Percentiles rank a stretch among this genome's conserved stretches.
Evolutionary conservation across 2,113 vertebrate genomes (phyloP).

Genomic region (Tragelaphus imberbis): DNA sequence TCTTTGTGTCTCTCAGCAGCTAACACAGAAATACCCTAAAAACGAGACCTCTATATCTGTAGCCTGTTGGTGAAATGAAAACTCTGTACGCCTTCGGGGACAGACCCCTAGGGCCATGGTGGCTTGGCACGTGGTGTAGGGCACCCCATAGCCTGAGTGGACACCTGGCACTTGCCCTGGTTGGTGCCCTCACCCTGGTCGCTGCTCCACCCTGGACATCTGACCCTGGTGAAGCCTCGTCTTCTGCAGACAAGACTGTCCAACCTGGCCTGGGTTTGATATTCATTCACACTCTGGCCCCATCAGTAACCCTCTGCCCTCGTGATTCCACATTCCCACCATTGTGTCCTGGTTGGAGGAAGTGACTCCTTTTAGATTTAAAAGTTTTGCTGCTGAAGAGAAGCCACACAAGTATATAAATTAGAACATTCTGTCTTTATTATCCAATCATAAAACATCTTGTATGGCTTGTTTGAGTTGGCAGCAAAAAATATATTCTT

Average conservation of each 20-base stretch:
- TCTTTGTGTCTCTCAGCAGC: accelerated
- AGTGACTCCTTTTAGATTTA: not conserved
- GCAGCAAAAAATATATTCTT: not conserved
- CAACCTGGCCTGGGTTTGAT: not conserved
- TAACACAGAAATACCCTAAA: not conserved
- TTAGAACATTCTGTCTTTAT: not conserved
- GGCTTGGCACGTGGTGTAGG: accelerated
- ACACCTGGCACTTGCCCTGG: not conserved
- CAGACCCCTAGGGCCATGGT: not conserved
- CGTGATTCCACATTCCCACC: accelerated
- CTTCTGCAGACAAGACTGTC: too few species aligned
- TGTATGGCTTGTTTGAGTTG: not conserved
- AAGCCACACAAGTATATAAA: too few species aligned
- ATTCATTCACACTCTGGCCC: not conserved
- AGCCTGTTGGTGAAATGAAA: too few species aligned
- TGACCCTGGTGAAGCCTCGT: accelerated
- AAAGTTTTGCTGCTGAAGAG: not conserved
- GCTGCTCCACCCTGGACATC: not conserved
- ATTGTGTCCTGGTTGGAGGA: too few species aligned
- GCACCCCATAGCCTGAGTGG: accelerated
- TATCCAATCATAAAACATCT: not conserved
- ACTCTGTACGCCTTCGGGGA: accelerated
- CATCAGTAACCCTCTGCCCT: not conserved
- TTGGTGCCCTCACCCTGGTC: not conserved
- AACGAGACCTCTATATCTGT: accelerated